Evolutionary conservation across 2,888 invertebrate genomes (phyloP), one percentile per base, ranked within the genome.

Genomic region (Nomada lathburiana): DNA sequence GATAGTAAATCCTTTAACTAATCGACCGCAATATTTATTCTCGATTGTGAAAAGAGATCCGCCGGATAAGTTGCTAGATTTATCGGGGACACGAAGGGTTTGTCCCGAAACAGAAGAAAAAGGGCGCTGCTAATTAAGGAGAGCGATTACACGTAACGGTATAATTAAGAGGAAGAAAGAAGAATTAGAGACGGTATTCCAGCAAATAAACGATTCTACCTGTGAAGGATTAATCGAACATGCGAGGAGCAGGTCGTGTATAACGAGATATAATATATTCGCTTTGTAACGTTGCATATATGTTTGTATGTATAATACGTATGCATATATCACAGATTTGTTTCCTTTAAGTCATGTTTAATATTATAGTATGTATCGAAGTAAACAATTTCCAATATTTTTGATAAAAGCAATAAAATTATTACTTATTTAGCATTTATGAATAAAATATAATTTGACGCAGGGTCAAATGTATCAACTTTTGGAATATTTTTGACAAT

Each of bases 61-160:
- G 68, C 26, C 36, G 68, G 77, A 76, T 74, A 76, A 77, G 59
- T 65, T 44, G 44, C n/a, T 70, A 73, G 79, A 86, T 86, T 84
- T 79, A 73, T 74, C 75, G 82, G 26, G 69, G 71, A 79, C 81
- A 70, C 70, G 47, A 65, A 73, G 29, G 74, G 72, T 65, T 73
- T 63, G 67, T 36, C 44, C 68, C 53, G 36, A 64, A 55, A 65
- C 52, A 57, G 69, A 57, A 60, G 60, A 73, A 76, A 73, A 74
- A 76, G 62, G 72, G 10, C 69, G 75, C 72, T 60, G 76, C 67
- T 84, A 86, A 86, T 86, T 86, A 87, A 86, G 76, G 71, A 59
- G 78, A 65, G 59, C 79, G 75, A 85, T 87, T 74, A 76, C 77
- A 60, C 69, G 72, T 87, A 87, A 87, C 87, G 82, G 84, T 87